These are phyloP conservation scores for Synchiropus splendidus DNA, from an alignment of 2,113 vertebrate species.

Conservation along the genomic window DNA sequence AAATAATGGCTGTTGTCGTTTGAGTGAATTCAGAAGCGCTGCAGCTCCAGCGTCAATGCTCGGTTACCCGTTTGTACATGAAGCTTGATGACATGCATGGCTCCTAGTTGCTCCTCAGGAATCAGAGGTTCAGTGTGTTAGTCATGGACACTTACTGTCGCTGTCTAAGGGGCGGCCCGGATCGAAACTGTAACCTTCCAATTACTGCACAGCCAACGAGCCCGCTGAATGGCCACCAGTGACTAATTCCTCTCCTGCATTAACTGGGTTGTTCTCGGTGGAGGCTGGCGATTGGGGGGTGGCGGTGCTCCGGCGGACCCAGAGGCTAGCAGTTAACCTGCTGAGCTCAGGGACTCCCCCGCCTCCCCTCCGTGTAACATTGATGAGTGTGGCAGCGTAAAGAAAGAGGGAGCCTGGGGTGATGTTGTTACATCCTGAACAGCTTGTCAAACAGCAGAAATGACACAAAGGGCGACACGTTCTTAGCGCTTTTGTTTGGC, in stretches of 20 bases:
- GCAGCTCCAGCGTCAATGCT: too few species aligned
- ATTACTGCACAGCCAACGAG: too few species aligned
- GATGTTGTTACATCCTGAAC: constrained; percentile 44
- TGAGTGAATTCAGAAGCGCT: too few species aligned
- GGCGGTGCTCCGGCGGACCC: constrained; percentile 27
- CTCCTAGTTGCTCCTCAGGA: too few species aligned
- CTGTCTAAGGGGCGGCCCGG: too few species aligned
- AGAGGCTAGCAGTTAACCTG: constrained; percentile 67
- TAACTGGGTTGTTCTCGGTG: constrained; percentile 43
- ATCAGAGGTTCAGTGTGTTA: too few species aligned
- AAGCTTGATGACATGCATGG: too few species aligned
- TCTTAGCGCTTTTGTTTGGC: constrained; percentile 10
- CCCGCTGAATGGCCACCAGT: too few species aligned
- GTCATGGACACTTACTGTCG: too few species aligned
- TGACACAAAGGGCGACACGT: constrained; percentile 51
- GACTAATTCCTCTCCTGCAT: constrained; percentile 20
- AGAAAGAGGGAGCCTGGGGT: constrained; percentile 32
- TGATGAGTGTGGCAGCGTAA: constrained; percentile 60
- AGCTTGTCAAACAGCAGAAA: constrained; percentile 74
- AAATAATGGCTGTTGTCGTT: too few species aligned
- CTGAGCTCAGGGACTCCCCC: constrained; percentile 56
- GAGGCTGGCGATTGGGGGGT: constrained; percentile 9
- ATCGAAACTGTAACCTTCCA: too few species aligned
- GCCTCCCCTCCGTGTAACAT: constrained; percentile 47
- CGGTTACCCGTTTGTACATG: too few species aligned